Conservation (phyloP, 1,140 invertebrate species). For the Hirudo medicinalis region DNA sequence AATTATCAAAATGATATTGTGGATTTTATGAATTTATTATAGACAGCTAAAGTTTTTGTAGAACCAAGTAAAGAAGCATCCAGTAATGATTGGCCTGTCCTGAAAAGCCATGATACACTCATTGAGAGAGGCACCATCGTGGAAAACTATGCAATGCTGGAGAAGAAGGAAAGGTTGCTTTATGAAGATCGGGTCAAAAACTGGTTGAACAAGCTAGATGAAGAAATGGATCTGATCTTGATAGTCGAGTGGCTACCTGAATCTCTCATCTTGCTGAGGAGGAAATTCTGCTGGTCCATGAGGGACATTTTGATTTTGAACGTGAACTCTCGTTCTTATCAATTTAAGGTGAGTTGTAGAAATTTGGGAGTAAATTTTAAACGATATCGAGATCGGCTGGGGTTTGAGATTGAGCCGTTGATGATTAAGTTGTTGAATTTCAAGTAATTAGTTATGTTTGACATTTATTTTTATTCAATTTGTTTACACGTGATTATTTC, state of each 20-base stretch:
- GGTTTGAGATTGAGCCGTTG: not conserved
- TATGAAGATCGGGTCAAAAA: not conserved
- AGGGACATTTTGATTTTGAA: slow-evolving; percentile 15
- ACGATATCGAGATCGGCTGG: not conserved
- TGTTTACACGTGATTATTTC: not conserved
- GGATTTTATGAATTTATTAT: no score
- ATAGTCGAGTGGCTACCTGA: slow-evolving; percentile 17
- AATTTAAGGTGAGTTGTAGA: not conserved
- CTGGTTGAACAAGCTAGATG: slow-evolving; percentile 12
- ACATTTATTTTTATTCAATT: not conserved
- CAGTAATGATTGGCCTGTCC: not conserved
- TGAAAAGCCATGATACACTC: no score
- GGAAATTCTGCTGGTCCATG: slow-evolving; percentile 16
- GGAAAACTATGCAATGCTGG: not conserved
- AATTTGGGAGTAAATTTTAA: not conserved
- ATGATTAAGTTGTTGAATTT: not conserved
- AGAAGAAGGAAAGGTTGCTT: not conserved
- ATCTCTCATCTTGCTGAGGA: slow-evolving; percentile 16
- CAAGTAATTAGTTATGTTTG: not conserved
- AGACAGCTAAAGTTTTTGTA: not conserved
- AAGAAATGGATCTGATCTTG: slow-evolving; percentile 13
- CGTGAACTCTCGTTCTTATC: not conserved
- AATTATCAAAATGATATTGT: no score
- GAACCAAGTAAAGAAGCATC: not conserved
- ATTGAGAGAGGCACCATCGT: not conserved